Evolutionary conservation across 2,888 invertebrate genomes (phyloP).

Genomic region (Drosophila neonasuta): DNA sequence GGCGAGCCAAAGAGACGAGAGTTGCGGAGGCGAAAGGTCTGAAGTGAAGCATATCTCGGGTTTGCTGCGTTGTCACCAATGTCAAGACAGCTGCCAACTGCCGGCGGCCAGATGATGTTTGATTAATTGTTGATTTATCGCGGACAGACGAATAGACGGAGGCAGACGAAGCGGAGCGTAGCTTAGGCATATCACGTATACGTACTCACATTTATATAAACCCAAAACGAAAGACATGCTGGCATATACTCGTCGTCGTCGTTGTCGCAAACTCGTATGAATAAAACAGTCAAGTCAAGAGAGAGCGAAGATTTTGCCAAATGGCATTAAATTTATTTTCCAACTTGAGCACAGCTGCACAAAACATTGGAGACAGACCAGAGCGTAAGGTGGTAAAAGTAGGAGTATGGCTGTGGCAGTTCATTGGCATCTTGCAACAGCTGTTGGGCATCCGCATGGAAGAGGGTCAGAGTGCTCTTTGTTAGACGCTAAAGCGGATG

Average conservation of each 20-base stretch:
- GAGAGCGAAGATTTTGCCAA: conserved; percentile 58
- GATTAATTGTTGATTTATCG: conserved; percentile 80
- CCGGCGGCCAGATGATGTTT: conserved; percentile 67
- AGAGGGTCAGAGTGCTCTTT: conserved; percentile 22
- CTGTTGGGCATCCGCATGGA: conserved; percentile 40
- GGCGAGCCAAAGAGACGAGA: neutral
- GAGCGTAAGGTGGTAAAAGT: neutral
- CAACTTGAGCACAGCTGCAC: conserved; percentile 23
- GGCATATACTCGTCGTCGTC: neutral
- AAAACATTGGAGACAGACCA: conserved; percentile 8
- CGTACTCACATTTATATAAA: conserved; percentile 63
- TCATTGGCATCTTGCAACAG: conserved; percentile 73
- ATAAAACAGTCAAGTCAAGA: conserved; percentile 45
- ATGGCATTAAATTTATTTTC: conserved; percentile 72
- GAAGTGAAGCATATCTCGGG: conserved; percentile 8
- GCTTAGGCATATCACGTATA: conserved; percentile 52
- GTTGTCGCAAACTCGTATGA: conserved; percentile 32
- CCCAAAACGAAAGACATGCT: conserved; percentile 19
- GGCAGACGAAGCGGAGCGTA: conserved; percentile 8
- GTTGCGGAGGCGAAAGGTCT: neutral
- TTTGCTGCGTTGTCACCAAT: conserved; percentile 40
- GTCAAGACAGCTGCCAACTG: conserved; percentile 50
- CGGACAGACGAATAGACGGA: conserved; percentile 36
- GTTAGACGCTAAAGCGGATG: conserved; percentile 41
- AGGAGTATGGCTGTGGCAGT: conserved; percentile 46